These are phyloP conservation scores for Cyphomyrus discorhynchus DNA, from an alignment of 2,113 vertebrate species.

Conservation along the genomic window DNA sequence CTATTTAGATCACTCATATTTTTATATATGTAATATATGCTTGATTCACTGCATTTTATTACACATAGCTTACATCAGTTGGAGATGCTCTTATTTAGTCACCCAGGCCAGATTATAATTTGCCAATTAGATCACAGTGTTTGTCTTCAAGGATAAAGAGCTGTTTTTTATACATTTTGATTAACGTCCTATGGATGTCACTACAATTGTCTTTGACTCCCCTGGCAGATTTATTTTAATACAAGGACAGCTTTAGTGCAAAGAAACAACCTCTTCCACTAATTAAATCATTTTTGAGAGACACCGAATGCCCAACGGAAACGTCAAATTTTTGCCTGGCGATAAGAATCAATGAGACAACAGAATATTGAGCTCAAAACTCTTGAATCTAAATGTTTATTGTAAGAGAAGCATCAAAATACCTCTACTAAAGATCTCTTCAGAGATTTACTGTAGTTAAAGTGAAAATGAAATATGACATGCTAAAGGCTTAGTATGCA, in stretches of 20 bases:
- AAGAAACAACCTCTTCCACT: background rate
- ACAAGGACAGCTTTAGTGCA: background rate
- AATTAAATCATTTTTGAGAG: background rate
- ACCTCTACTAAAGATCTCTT: background rate
- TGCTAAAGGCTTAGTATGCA: background rate
- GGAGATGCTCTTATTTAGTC: background rate
- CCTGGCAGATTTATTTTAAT: background rate
- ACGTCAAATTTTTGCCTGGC: background rate
- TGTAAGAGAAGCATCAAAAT: background rate
- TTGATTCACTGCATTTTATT: background rate
- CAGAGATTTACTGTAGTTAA: background rate
- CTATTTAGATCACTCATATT: background rate
- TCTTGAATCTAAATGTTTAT: background rate
- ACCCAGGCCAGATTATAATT: background rate
- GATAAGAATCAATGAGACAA: background rate
- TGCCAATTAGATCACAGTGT: background rate
- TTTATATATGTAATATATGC: background rate
- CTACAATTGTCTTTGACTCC: background rate
- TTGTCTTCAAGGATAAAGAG: background rate
- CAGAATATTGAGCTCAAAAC: background rate
- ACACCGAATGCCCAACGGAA: background rate
- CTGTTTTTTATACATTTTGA: background rate
- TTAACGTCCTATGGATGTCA: background rate
- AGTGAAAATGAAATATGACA: background rate
- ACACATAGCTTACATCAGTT: background rate